Conservation (phyloP, 2,888 invertebrate species). For the Hipparchia sbordonii region DNA sequence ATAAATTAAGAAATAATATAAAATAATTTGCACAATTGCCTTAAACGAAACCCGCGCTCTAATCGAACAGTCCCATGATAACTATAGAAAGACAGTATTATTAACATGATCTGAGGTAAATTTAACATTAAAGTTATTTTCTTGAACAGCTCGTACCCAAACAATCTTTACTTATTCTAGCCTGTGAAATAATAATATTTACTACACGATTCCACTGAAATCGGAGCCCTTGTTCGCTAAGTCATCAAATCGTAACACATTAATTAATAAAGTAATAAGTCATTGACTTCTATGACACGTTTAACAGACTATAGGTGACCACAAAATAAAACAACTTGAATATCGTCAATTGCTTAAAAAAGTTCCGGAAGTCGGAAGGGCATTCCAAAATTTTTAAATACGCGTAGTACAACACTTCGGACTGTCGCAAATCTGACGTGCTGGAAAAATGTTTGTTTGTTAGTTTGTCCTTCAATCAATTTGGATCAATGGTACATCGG, state of each 20-base stretch:
- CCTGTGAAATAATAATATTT: neutral
- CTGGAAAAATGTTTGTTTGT: no score
- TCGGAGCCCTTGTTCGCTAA: neutral
- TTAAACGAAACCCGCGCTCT: constrained; percentile 37
- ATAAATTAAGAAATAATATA: constrained; percentile 75
- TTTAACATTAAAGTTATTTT: constrained; percentile 2
- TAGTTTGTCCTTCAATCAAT: no score
- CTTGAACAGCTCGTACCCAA: neutral
- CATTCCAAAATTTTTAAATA: no score
- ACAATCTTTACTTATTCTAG: neutral
- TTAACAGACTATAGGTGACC: no score
- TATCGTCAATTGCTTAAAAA: no score
- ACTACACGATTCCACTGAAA: neutral
- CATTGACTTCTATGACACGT: no score
- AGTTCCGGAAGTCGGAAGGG: no score
- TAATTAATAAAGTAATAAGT: no score
- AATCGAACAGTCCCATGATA: constrained; percentile 39
- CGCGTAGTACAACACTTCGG: no score
- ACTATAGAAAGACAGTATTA: constrained; percentile 18
- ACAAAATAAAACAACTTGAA: no score
- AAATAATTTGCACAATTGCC: constrained; percentile 69
- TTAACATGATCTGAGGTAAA: constrained; percentile 41
- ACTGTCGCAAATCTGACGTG: no score
- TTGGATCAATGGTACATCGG: no score
- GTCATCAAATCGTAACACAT: neutral